Percentiles rank a stretch among this genome's conserved stretches.
Evolutionary conservation across 1,140 invertebrate genomes (phyloP).

Genomic region (Drosophila mayri): DNA sequence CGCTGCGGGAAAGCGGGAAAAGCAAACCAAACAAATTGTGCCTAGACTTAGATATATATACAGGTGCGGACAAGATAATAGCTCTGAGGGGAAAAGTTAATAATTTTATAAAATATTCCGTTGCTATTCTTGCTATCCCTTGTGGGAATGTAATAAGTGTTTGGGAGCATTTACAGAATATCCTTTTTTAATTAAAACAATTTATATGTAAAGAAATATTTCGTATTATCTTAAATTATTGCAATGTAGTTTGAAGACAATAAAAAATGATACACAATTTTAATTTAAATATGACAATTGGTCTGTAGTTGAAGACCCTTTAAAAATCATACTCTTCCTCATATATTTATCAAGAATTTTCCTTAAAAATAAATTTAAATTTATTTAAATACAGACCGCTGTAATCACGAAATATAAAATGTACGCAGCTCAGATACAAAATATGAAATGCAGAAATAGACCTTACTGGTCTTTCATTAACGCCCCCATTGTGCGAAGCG

Average conservation of each 20-base stretch:
- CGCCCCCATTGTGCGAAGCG: conserved; percentile 45
- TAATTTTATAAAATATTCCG: background rate
- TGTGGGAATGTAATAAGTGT: too few species aligned
- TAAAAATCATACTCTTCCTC: too few species aligned
- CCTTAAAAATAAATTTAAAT: background rate
- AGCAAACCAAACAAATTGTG: conserved; percentile 47
- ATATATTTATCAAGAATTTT: too few species aligned
- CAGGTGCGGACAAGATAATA: conserved; percentile 26
- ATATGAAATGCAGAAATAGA: conserved; percentile 26
- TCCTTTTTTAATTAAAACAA: too few species aligned
- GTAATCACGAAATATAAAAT: conserved; percentile 5
- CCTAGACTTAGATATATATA: conserved; percentile 23
- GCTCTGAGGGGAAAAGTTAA: background rate
- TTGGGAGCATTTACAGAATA: too few species aligned
- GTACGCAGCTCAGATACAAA: conserved; percentile 4
- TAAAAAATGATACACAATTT: too few species aligned
- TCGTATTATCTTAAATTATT: too few species aligned
- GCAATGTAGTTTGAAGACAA: too few species aligned
- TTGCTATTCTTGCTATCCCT: background rate
- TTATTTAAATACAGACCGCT: background rate
- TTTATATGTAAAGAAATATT: too few species aligned
- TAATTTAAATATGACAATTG: background rate
- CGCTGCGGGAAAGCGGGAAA: conserved; percentile 44
- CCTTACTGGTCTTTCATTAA: conserved; percentile 59
- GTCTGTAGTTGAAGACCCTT: background rate